These are phyloP conservation scores for Pterois miles DNA, from an alignment of 2,797 vertebrate species.

Conservation along the genomic window DNA sequence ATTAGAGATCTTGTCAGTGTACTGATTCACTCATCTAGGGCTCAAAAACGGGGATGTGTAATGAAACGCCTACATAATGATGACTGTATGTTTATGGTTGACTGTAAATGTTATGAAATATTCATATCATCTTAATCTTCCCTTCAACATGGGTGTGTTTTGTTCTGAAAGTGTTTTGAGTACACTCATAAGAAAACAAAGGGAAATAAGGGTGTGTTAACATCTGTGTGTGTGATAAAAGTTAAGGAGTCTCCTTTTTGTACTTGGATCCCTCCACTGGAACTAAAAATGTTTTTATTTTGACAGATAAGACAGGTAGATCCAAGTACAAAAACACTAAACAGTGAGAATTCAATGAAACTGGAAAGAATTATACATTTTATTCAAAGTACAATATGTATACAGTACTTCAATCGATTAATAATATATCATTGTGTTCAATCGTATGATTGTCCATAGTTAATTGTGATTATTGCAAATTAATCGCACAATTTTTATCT, in stretches of 20 bases:
- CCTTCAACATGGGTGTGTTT: conserved; percentile 47
- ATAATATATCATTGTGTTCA: too few relatives aligned
- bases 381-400: too few relatives aligned
- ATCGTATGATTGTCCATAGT: too few relatives aligned
- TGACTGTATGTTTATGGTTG: neutral
- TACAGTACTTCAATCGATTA: too few relatives aligned
- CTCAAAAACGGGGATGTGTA: neutral
- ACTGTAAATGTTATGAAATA: conserved; percentile 38
- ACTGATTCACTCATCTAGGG: neutral
- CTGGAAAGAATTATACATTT: neutral
- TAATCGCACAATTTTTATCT: too few relatives aligned
- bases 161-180: neutral
- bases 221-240: neutral
- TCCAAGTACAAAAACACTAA: too few relatives aligned
- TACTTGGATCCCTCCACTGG: neutral
- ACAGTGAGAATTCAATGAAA: neutral
- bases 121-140: conserved; percentile 36
- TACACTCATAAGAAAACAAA: conserved; percentile 32
- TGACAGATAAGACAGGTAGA: too few relatives aligned
- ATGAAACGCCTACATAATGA: neutral
- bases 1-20: neutral
- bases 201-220: conserved; percentile 42
- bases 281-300: neutral
- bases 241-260: neutral
- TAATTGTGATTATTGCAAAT: too few relatives aligned